These are phyloP conservation scores for Tiliqua scincoides DNA, from an alignment of 2,113 vertebrate genomes.

Conservation along the genomic window DNA sequence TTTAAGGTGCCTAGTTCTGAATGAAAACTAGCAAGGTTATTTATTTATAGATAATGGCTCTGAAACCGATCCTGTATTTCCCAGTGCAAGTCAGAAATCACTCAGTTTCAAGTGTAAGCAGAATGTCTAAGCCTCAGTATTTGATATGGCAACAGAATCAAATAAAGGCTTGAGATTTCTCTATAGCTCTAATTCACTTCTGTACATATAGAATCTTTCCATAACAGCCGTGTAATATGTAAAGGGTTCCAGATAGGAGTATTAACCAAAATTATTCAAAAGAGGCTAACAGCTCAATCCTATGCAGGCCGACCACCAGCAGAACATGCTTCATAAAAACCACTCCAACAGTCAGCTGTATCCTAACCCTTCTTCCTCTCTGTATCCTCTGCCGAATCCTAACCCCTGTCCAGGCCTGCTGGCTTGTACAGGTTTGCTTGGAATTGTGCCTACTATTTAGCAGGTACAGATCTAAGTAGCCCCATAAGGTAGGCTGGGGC, in stretches of 20 bases:
- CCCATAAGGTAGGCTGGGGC: too few relatives aligned
- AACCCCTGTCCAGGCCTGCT: too few relatives aligned
- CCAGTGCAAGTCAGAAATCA: not conserved
- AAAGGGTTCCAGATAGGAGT: not conserved
- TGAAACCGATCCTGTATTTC: not conserved
- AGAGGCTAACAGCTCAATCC: too few relatives aligned
- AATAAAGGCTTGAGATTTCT: not conserved
- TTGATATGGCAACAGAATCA: not conserved
- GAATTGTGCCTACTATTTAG: too few relatives aligned
- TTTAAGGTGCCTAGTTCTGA: constrained; percentile 10
- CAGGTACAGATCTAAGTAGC: too few relatives aligned
- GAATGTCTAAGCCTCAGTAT: not conserved
- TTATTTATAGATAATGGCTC: not conserved
- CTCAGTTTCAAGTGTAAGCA: constrained; percentile 6
- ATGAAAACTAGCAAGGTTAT: not conserved
- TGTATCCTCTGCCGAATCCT: too few relatives aligned
- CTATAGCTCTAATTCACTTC: not conserved
- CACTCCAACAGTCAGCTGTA: too few relatives aligned
- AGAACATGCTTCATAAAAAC: too few relatives aligned
- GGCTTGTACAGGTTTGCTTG: too few relatives aligned
- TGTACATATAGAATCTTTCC: not conserved
- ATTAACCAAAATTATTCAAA: not conserved
- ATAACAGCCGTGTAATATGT: not conserved
- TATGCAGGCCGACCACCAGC: not conserved
- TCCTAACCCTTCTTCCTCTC: too few relatives aligned